Percentiles rank a stretch among this genome's conserved stretches.
These are phyloP conservation scores for Anser cygnoides DNA, from an alignment of 2,113 vertebrate genomes.

Conservation along the genomic window DNA sequence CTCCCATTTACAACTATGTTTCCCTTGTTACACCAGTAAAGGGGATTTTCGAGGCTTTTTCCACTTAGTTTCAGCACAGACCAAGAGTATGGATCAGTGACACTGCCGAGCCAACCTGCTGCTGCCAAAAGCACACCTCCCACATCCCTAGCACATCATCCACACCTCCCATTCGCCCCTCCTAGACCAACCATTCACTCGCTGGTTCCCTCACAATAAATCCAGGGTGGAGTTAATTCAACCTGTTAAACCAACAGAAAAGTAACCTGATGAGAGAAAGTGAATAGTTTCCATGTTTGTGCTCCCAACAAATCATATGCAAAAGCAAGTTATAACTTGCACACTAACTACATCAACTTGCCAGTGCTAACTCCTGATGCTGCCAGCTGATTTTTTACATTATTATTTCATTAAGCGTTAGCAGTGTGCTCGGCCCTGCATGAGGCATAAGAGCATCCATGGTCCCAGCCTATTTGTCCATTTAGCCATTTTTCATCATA, in stretches of 20 bases:
- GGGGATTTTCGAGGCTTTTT: neutral
- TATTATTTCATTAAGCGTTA: neutral
- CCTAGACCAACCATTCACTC: neutral
- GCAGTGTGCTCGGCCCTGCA: neutral
- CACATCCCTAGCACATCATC: neutral
- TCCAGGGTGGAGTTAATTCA: neutral
- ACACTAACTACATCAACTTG: neutral
- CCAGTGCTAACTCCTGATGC: neutral
- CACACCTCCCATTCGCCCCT: neutral
- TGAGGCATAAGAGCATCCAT: neutral
- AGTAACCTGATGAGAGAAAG: neutral
- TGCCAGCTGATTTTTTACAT: neutral
- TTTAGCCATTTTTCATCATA: slow-evolving; percentile 47
- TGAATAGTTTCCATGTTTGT: neutral
- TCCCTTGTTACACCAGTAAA: neutral
- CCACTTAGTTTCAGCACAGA: neutral
- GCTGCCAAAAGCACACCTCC: neutral
- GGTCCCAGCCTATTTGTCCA: neutral
- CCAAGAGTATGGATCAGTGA: neutral
- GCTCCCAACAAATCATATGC: neutral
- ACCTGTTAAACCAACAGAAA: neutral
- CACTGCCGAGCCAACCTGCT: neutral
- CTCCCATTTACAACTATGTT: neutral
- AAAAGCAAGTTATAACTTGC: neutral
- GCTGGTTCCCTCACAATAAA: neutral